These are phyloP conservation scores for Penaeus indicus DNA, from an alignment of 1,140 invertebrate species.

Conservation along the genomic window DNA sequence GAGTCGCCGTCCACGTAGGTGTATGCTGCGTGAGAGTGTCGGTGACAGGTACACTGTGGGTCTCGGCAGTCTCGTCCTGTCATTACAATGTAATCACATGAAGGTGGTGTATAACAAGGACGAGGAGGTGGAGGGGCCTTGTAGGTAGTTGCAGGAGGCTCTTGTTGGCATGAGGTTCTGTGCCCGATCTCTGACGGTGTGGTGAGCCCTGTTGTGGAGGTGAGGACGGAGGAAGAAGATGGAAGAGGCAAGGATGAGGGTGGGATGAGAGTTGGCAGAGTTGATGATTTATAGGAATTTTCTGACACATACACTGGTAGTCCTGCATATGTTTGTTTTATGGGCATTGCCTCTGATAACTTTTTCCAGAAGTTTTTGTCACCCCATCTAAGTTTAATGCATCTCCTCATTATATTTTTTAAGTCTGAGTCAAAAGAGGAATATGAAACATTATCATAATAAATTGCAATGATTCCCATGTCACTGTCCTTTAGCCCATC, in stretches of 20 bases:
- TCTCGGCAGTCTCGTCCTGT: constrained; percentile 46
- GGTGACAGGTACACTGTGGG: constrained; percentile 49
- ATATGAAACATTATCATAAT: constrained; percentile 86
- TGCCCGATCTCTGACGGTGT: constrained; percentile 57
- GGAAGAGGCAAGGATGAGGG: constrained; percentile 46
- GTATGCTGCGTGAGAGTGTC: constrained; percentile 46
- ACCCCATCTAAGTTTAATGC: constrained; percentile 90
- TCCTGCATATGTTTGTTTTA: constrained; percentile 52
- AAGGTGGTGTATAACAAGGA: constrained; percentile 33
- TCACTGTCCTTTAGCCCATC: constrained; percentile 85
- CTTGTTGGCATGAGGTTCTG: constrained; percentile 37
- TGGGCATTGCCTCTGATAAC: constrained; percentile 86
- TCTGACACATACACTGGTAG: constrained; percentile 58
- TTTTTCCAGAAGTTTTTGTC: constrained; percentile 95
- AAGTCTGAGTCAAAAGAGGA: constrained; percentile 88
- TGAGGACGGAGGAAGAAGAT: constrained; percentile 63
- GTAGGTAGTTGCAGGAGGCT: constrained; percentile 43
- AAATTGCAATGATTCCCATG: constrained; percentile 85
- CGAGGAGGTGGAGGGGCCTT: constrained; percentile 47
- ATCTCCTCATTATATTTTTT: constrained; percentile 90
- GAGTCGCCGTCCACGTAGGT: constrained; percentile 54
- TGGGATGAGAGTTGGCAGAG: constrained; percentile 48
- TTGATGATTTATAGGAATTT: constrained; percentile 52
- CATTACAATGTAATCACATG: constrained; percentile 59
- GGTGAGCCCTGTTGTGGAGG: constrained; percentile 58